A percentile compares a stretch with the other conserved stretches of the same genome.
Evolutionary conservation across 2,113 vertebrate genomes (phyloP).

Genomic region (Nipponia nippon): DNA sequence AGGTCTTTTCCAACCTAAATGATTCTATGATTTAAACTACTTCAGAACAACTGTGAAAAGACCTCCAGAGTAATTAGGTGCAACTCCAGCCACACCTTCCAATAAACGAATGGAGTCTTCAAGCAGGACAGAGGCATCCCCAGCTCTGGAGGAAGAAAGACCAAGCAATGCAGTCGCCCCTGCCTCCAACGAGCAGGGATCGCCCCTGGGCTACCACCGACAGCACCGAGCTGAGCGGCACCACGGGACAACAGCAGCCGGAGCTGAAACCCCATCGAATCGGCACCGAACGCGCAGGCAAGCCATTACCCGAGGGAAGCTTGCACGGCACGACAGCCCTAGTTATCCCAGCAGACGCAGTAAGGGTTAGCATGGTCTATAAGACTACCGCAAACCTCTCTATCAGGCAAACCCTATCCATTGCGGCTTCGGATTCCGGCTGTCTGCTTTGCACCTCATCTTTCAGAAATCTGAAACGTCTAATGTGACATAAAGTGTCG

Average conservation of each 20-base stretch:
- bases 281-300: rapidly evolving
- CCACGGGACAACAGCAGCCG: not conserved
- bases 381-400: not conserved
- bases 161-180: rapidly evolving
- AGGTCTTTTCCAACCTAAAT: no score
- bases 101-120: rapidly evolving
- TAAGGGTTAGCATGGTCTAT: not conserved
- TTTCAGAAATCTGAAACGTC: not conserved
- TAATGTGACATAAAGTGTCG: rapidly evolving
- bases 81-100: not conserved
- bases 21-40: not conserved
- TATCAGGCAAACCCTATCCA: no score
- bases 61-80: not conserved
- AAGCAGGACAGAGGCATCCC: not conserved
- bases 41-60: not conserved
- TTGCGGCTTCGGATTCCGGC: rapidly evolving
- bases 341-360: no score
- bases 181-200: not conserved
- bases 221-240: rapidly evolving
- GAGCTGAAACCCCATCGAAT: not conserved
- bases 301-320: rapidly evolving
- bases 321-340: rapidly evolving
- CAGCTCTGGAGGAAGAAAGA: not conserved
- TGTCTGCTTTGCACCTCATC: not conserved
- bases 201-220: not conserved